phyloP scores from a whole-genome alignment of 1,140 invertebrate species.

The Stegodyphus dumicola region DNA sequence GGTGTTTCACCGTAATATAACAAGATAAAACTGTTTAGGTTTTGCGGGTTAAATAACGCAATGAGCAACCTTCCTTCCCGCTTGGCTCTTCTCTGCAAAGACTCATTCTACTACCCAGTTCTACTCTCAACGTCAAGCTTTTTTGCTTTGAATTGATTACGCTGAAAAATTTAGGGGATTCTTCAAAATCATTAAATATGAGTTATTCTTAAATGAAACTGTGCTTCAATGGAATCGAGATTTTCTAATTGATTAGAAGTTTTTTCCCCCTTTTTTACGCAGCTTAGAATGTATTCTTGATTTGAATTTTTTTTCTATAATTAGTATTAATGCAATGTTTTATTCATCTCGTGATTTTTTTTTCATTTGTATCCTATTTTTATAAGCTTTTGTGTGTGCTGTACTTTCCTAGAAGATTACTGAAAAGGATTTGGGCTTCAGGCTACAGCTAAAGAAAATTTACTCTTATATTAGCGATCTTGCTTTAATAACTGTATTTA shows the following conservation, averaged over 20 bases:
- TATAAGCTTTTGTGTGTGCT: constrained; percentile 14
- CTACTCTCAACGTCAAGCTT: no score
- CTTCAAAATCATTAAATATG: constrained; percentile 43
- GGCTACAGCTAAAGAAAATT: not conserved
- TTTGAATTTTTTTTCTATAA: constrained; percentile 5
- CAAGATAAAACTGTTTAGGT: no score
- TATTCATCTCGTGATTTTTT: constrained; percentile 20
- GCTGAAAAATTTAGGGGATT: not conserved
- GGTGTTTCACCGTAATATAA: no score
- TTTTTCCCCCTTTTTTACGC: no score
- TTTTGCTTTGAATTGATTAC: no score
- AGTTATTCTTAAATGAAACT: constrained; percentile 18
- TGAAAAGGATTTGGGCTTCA: constrained; percentile 17
- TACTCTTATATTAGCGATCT: constrained; percentile 7
- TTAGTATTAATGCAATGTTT: constrained; percentile 41
- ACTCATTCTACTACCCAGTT: no score
- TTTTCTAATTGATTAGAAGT: no score
- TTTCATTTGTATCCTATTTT: not conserved
- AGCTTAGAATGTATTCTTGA: constrained; percentile 8
- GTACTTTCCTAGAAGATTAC: not conserved
- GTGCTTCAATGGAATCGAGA: not conserved
- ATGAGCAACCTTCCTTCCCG: no score
- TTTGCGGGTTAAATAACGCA: no score
- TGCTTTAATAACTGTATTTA: not conserved
- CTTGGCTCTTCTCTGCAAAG: no score